Evolutionary conservation across 2,797 vertebrate species (phyloP).

Genomic region (Clamator glandarius): DNA sequence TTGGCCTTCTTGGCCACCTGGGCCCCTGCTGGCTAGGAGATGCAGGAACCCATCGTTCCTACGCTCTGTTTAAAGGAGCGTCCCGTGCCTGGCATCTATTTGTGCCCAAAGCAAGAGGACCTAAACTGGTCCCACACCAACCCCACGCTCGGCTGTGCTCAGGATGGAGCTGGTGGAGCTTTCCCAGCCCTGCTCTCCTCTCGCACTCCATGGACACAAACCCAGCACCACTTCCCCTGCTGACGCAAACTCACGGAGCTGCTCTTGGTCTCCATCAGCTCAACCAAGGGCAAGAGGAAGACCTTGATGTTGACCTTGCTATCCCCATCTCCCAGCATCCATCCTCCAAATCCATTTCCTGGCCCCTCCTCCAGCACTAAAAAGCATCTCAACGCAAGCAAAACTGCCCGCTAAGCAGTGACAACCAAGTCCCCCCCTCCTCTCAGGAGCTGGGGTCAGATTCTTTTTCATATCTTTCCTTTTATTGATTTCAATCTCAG

Average conservation of each 20-base stretch:
- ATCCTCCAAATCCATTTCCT: background rate
- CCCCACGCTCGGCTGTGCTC: rapidly evolving
- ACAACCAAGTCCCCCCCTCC: background rate
- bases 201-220: background rate
- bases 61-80: too few species aligned
- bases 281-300: rapidly evolving
- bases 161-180: rapidly evolving
- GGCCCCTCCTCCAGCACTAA: background rate
- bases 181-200: background rate
- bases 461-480: slow-evolving; percentile 12
- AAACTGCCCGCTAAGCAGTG: background rate
- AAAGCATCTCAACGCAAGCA: background rate
- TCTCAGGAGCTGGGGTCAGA: background rate
- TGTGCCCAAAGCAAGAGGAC: rapidly evolving
- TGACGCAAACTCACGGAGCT: background rate
- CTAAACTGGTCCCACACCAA: background rate
- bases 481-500: slow-evolving; percentile 1
- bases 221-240: rapidly evolving
- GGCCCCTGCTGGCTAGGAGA: too few species aligned
- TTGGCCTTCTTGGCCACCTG: too few species aligned
- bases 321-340: background rate
- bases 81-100: background rate
- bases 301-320: slow-evolving; percentile 27
- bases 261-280: background rate
- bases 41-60: rapidly evolving